These are phyloP conservation scores for Phymorhynchus buccinoides DNA, from an alignment of 1,140 invertebrate species.

Conservation along the genomic window DNA sequence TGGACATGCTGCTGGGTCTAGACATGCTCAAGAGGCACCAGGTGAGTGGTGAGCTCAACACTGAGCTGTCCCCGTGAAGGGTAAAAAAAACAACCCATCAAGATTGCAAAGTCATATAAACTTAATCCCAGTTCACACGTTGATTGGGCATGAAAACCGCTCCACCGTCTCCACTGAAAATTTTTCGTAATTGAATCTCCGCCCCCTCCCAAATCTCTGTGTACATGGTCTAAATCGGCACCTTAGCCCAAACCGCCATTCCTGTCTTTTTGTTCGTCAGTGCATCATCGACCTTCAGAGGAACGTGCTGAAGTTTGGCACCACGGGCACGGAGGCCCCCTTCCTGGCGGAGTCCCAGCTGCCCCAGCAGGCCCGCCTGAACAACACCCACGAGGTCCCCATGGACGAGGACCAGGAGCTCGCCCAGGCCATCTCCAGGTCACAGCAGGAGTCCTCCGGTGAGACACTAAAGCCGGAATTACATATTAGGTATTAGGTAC, in stretches of 20 bases:
- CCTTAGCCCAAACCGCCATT: too few relatives aligned
- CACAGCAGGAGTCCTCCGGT: conserved; percentile 61
- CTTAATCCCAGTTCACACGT: too few relatives aligned
- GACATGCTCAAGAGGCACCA: conserved; percentile 96
- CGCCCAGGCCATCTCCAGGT: conserved; percentile 76
- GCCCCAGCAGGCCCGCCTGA: conserved; percentile 48
- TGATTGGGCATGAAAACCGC: too few relatives aligned
- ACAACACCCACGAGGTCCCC: conserved; percentile 34
- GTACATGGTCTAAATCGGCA: too few relatives aligned
- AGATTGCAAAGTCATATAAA: too few relatives aligned
- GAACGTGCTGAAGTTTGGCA: conserved; percentile 47
- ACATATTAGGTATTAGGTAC: too few relatives aligned
- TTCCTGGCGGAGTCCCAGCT: conserved; percentile 47
- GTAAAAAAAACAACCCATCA: too few relatives aligned
- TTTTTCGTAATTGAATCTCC: too few relatives aligned
- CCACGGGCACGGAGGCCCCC: conserved; percentile 46
- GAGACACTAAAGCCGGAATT: too few relatives aligned
- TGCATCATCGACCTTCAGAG: conserved; percentile 49
- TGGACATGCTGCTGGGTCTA: conserved; percentile 98
- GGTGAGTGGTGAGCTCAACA: conserved; percentile 52
- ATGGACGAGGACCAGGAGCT: conserved; percentile 79
- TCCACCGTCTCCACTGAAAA: too few relatives aligned
- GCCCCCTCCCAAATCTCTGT: too few relatives aligned
- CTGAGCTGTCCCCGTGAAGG: not conserved
- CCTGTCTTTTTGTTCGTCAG: conserved; percentile 32